A percentile compares a stretch with the other conserved stretches of the same genome.
Evolutionary conservation across 2,888 invertebrate species (phyloP).

Genomic region (Andrena praecox): DNA sequence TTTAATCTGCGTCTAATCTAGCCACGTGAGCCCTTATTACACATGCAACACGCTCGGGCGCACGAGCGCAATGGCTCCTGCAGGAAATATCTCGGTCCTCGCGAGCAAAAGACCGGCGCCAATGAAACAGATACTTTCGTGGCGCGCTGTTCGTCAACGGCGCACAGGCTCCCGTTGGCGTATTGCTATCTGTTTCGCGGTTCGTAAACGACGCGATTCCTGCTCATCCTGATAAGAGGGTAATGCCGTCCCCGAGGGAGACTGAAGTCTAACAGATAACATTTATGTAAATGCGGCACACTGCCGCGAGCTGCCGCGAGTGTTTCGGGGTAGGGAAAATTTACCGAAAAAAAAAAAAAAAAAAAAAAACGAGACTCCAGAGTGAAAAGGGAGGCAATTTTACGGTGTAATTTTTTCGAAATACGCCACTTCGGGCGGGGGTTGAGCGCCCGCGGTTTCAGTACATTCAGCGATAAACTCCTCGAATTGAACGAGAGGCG

Average conservation of each 20-base stretch:
- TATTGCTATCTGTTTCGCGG: slow-evolving; percentile 17
- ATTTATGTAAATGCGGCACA: slow-evolving; percentile 41
- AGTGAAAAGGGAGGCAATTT: slow-evolving; percentile 21
- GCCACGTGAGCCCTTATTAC: slow-evolving; percentile 56
- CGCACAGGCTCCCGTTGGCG: not conserved
- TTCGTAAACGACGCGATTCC: slow-evolving; percentile 18
- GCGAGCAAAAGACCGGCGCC: too few relatives aligned
- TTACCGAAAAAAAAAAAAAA: slow-evolving; percentile 31
- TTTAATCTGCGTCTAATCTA: slow-evolving; percentile 59
- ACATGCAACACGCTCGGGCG: slow-evolving; percentile 29
- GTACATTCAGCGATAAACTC: not conserved
- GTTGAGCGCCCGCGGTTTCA: not conserved
- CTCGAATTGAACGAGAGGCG: not conserved
- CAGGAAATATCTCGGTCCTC: not conserved
- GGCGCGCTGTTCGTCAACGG: not conserved
- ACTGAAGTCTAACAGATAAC: slow-evolving; percentile 30
- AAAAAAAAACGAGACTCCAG: slow-evolving; percentile 2
- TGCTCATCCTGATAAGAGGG: not conserved
- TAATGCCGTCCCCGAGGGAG: not conserved
- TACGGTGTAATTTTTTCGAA: slow-evolving; percentile 11
- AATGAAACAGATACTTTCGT: not conserved
- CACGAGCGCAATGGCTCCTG: not conserved
- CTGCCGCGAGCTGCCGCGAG: not conserved
- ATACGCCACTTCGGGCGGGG: not conserved
- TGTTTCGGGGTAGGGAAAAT: slow-evolving; percentile 6